Evolutionary conservation across 2,797 vertebrate species (phyloP), one percentile per base, ranked within the genome.

Genomic region (Parotocinclus haroldoi): DNA sequence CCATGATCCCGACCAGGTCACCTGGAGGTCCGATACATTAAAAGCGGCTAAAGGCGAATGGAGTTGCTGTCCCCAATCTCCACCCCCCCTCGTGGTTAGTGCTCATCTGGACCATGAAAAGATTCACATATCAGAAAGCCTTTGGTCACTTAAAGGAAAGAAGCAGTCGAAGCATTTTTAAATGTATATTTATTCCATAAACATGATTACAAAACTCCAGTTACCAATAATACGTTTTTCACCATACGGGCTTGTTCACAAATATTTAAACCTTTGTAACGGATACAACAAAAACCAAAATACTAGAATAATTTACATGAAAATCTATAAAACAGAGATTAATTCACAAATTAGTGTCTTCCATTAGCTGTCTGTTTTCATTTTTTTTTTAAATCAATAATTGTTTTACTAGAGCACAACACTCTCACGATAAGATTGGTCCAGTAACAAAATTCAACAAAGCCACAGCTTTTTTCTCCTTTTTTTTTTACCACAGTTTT

Each of bases 141-240:
- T 9, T 44, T 44, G 40, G 17, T 4, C 3, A 50, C n/a, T 40
- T 58, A 50, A 5, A 9, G 42, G 14, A 40, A 40, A 3, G 61
- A 72, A 64, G 63, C 57, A 38, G 58, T 42, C 64, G 56, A 27
- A 27, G 63, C 94, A 92, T 96, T 96, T 95, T 77, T 46, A 57
- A 94, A 92, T 92, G 93, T 95, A 98, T 98, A 98, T 98, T 99
- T 98, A 96, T 96, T 98, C 94, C 95, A 98, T 98, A 99, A 98
- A 98, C 95, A 98, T 96, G 96, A 94, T 99, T 98, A 97, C 97
- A 98, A 98, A 99, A 97, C 95, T 98, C 94, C 98, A 98, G 94
- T 93, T 98, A 98, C 96, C 96, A 98, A 95, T 95, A 96, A 95
- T 95, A 98, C 97, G 89, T 76, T 93, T 94, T 94, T 93, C 97